These are phyloP conservation scores for Apamea monoglypha DNA, from an alignment of 2,888 invertebrate genomes.

Conservation along the genomic window DNA sequence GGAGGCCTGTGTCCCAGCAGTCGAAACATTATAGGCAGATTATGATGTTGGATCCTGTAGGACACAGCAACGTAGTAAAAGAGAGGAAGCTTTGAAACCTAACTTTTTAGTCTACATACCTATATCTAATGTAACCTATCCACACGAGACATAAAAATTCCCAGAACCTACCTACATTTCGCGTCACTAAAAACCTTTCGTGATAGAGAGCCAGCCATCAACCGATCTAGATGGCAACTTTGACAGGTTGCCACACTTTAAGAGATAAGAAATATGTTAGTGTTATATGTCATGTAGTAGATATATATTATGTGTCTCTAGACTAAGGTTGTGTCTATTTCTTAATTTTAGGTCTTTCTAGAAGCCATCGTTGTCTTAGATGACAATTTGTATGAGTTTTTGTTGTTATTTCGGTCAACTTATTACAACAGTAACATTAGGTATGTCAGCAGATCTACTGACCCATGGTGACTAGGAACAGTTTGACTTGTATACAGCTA, in stretches of 20 bases:
- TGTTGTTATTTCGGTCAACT: neutral
- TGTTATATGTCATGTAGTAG: neutral
- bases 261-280: neutral
- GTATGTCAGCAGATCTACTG: neutral
- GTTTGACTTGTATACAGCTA: neutral
- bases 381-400: neutral
- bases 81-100: neutral
- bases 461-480: neutral
- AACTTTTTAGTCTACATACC: neutral
- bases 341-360: neutral
- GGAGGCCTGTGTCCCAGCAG: neutral
- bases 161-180: neutral
- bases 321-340: neutral
- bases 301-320: too few species aligned
- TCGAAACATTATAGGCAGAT: neutral
- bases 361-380: neutral
- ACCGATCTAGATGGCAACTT: neutral
- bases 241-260: conserved; percentile 20
- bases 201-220: neutral
- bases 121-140: neutral
- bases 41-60: too few species aligned
- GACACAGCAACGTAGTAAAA: neutral
- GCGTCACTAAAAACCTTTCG: conserved; percentile 16
- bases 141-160: neutral
- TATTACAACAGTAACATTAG: neutral